Percentiles rank a stretch among this genome's conserved stretches.
phyloP scores from a whole-genome alignment of 2,888 invertebrate species.

The Ptilodon capucinus region DNA sequence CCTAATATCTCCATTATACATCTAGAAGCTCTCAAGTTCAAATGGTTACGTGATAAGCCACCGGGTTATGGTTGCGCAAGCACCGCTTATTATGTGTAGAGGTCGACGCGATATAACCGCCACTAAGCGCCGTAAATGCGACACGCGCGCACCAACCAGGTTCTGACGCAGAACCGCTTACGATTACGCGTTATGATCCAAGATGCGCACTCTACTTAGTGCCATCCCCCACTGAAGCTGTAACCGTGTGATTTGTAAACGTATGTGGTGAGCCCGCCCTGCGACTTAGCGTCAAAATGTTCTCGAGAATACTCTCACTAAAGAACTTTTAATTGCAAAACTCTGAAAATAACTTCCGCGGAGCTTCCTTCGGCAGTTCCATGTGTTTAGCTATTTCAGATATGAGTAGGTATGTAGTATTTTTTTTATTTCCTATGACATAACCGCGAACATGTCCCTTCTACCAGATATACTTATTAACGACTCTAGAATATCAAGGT shows the following conservation, averaged over 20 bases:
- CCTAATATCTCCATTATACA: neutral
- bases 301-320: no score
- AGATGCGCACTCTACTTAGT: neutral
- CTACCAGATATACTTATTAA: no score
- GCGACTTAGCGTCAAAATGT: no score
- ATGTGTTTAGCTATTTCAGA: no score
- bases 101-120: neutral
- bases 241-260: neutral
- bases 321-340: no score
- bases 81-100: neutral
- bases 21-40: neutral
- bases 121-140: neutral
- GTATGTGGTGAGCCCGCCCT: neutral
- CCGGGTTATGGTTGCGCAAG: neutral
- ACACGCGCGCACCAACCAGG: neutral
- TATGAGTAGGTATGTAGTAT: no score
- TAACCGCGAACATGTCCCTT: no score
- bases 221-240: neutral
- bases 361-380: no score
- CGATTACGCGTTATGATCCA: no score
- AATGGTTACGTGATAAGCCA: neutral
- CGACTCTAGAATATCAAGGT: no score
- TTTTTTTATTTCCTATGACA: no score
- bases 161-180: neutral
- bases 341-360: no score